These are phyloP conservation scores for Bellardia pandia DNA, from an alignment of 2,888 invertebrate species.

Conservation along the genomic window DNA sequence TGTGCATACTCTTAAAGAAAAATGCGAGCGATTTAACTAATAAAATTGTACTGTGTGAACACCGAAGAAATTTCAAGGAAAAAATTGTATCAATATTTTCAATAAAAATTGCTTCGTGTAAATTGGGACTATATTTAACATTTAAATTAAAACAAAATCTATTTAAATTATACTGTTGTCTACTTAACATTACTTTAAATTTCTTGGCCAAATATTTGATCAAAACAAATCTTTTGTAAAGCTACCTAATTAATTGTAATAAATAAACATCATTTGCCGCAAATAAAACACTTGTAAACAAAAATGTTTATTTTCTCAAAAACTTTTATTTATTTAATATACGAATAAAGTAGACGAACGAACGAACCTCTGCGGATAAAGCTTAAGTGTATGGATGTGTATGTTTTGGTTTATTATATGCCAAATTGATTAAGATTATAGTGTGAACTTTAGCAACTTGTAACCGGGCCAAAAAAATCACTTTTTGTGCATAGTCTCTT, in stretches of 20 bases:
- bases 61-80: too few species aligned
- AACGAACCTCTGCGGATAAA: neutral
- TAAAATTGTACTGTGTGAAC: too few species aligned
- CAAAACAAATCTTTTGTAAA: slow-evolving; percentile 26
- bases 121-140: too few species aligned
- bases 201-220: neutral
- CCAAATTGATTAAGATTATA: slow-evolving; percentile 63
- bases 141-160: too few species aligned
- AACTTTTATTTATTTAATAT: neutral
- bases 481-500: slow-evolving; percentile 14
- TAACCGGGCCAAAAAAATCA: slow-evolving; percentile 50
- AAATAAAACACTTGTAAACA: slow-evolving; percentile 36
- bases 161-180: too few species aligned
- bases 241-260: slow-evolving; percentile 25
- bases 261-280: slow-evolving; percentile 38
- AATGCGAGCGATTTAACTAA: too few species aligned
- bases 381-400: too few species aligned
- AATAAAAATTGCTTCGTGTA: too few species aligned
- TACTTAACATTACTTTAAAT: neutral
- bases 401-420: slow-evolving; percentile 37
- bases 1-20: too few species aligned
- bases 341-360: neutral
- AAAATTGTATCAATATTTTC: too few species aligned
- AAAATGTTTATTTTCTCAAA: slow-evolving; percentile 15
- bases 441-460: slow-evolving; percentile 61